These are phyloP conservation scores for Phortica magna DNA, from an alignment of 2,888 invertebrate genomes.

Conservation along the genomic window DNA sequence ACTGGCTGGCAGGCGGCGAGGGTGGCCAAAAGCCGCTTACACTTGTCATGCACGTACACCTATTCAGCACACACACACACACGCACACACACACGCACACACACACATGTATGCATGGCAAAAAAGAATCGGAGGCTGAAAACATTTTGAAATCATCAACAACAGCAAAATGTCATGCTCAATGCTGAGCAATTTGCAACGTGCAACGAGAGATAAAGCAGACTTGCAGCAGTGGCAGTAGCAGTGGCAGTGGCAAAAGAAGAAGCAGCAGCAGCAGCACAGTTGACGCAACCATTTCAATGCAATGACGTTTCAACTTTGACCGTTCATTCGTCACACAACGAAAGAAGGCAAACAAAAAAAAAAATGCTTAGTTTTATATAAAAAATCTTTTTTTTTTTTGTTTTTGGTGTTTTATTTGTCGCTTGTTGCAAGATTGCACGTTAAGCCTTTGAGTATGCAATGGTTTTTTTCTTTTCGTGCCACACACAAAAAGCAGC, in stretches of 20 bases:
- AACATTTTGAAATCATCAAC: constrained; percentile 45
- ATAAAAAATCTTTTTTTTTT: no score
- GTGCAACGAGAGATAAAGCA: constrained; percentile 25
- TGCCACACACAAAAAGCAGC: no score
- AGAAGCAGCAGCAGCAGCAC: no score
- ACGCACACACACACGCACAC: constrained; percentile 44
- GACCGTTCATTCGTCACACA: no score
- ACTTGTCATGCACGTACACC: constrained; percentile 40
- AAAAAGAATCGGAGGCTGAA: constrained; percentile 13
- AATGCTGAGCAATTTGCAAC: constrained; percentile 45
- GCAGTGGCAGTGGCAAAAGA: no score
- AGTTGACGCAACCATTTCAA: no score
- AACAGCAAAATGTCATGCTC: constrained; percentile 32
- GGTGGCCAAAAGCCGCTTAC: constrained; percentile 12
- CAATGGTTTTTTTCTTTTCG: no score
- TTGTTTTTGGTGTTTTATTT: no score
- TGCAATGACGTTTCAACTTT: no score
- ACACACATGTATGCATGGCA: constrained; percentile 30
- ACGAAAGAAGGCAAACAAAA: neutral
- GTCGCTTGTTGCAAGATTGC: no score
- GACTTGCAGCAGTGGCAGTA: no score
- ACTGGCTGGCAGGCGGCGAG: neutral
- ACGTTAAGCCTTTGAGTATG: no score
- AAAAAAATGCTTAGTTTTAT: neutral
- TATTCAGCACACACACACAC: constrained; percentile 30